These are phyloP conservation scores for Arctopsyche grandis DNA, from an alignment of 1,140 invertebrate species.

Conservation along the genomic window DNA sequence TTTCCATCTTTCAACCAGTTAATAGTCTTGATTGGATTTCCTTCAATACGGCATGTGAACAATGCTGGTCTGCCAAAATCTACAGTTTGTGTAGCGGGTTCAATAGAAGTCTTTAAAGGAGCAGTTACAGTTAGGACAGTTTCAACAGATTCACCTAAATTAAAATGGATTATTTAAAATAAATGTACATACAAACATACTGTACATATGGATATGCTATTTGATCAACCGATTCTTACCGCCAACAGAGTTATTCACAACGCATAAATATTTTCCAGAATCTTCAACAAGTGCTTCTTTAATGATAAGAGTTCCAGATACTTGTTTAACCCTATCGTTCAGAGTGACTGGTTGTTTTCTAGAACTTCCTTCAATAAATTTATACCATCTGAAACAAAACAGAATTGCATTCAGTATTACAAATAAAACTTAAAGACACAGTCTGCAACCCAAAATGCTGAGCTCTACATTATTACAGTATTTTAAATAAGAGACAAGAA, in stretches of 20 bases:
- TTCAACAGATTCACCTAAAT: conserved; percentile 85
- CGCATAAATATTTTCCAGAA: conserved; percentile 93
- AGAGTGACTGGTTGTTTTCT: conserved; percentile 85
- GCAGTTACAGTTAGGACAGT: conserved; percentile 93
- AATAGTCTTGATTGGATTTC: conserved; percentile 88
- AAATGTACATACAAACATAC: background rate
- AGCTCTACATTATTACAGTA: no score
- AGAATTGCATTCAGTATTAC: conserved; percentile 48
- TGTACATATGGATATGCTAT: background rate
- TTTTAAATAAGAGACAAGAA: no score
- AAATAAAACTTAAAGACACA: no score
- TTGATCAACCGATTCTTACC: conserved; percentile 59
- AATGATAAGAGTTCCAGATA: conserved; percentile 94
- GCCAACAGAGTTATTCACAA: conserved; percentile 93
- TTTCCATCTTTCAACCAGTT: conserved; percentile 94
- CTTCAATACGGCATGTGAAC: conserved; percentile 90
- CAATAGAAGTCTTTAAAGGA: conserved; percentile 85
- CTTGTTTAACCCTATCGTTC: conserved; percentile 89
- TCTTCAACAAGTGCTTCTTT: conserved; percentile 90
- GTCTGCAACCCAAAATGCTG: no score
- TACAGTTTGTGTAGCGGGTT: conserved; percentile 89
- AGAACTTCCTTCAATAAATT: conserved; percentile 86
- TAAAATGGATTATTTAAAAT: conserved; percentile 42
- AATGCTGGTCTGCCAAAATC: conserved; percentile 91
- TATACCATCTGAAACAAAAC: conserved; percentile 88